Base-by-base conservation (phyloP, 1,140 invertebrate genomes). In the Colletes latitarsis region DNA sequence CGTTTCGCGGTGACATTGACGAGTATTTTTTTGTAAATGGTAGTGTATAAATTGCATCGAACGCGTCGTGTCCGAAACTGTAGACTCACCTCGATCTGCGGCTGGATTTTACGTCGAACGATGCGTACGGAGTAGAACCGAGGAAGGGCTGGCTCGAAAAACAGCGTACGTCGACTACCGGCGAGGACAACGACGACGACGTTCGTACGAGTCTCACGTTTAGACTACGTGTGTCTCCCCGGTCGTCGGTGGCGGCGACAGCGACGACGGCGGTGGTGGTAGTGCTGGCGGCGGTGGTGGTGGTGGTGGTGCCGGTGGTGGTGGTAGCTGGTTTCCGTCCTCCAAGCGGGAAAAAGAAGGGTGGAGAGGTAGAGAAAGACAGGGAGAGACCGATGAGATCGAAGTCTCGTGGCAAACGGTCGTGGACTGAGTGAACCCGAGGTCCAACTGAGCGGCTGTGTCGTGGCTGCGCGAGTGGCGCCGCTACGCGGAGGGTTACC, bases 341-440 rank as follows among this genome's bases (percentile, higher is more conserved):
- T 49, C 41, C 60, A 30, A 71, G 60, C 21, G 75, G 62, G 80
- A 64, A 57, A 82, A 70, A 73, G 77, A 82, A 68, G 67, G 57
- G 39, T n/a, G 62, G 83, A 75, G 58, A 70, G 71, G 49, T 30
- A 77, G 70, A 76, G 68, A 83, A 49, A 83, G 84, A 75, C 57
- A 49, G 73, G 70, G 58, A 64, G 73, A 58, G 68, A 83, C 41
- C 84, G 84, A 78, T 67, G 83, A 88, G 88, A 84, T 91, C 90
- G 89, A 92, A 92, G 90, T 91, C 91, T 92, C 90, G 92, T 91
- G 90, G 91, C 90, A 91, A 92, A 90, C 91, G 89, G 88, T 92
- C 90, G 89, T 93, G 86, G 91, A 93, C 92, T 92, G 92, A 92
- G 90, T 93, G 90, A 92, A 93, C 90, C 90, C 90, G 91, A 91